Base-by-base conservation (phyloP, 2,113 vertebrate species). In the Salvelinus alpinus region DNA sequence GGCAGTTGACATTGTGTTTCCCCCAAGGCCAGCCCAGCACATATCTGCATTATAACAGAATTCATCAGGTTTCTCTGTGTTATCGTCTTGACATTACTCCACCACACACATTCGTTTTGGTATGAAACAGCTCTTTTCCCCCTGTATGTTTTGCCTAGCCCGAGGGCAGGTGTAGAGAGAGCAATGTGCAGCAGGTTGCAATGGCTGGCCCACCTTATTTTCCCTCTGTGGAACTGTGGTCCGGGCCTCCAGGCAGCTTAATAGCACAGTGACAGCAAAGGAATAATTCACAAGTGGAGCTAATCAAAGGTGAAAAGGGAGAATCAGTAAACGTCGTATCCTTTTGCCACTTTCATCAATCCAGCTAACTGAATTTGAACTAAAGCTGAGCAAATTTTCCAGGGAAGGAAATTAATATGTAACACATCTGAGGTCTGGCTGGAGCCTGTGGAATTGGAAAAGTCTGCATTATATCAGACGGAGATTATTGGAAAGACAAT, bases 281-380 rank as follows among this genome's bases (percentile, higher is more conserved):
- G 93, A 92, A 92, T 92, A 92, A 93, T 93, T 94, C 91, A 91
- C 84, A 84, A 92, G 93, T 95, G 93, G 95, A 96, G 95, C 96
- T 99, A 99, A 99, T 99, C 95, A 95, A 96, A 97, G 96, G 95
- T 98, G 97, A 98, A 97, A 95, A 96, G 96, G 95, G 92, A 94
- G 95, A 96, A 98, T 98, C 95, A 96, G 95, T 95, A 95, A 93
- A 95, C 89, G 97, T 98, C 98, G 91, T 93, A 96, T 97, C 96
- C 95, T 95, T 93, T 97, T 93, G 95, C 95, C 93, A 94, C 95
- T 95, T 95, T 98, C 98, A 99, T 99, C 98, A 99, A 99, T 99
- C 98, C 96, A 85, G 91, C 95, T 98, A 99, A 99, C 95, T 95
- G 96, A 97, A 96, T 96, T 92, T 95, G 96, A 96, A 92, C 93